Conservation (phyloP, 2,113 vertebrate genomes). For the Proterorhinus semilunaris region DNA sequence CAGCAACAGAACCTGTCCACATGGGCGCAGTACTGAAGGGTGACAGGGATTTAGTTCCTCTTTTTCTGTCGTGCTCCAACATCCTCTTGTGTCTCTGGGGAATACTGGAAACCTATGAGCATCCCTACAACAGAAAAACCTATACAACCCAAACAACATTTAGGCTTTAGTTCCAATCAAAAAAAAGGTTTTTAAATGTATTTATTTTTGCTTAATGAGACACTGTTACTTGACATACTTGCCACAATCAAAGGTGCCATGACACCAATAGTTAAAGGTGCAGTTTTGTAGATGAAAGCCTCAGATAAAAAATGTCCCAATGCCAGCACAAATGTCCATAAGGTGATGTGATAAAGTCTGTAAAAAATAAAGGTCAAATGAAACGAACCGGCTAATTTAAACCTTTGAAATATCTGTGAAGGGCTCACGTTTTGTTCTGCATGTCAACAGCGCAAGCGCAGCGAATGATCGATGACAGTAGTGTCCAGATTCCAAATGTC, state of each 20-base stretch:
- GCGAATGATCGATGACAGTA: slow-evolving; percentile 92
- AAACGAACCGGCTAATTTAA: slow-evolving; percentile 1
- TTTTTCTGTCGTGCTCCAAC: slow-evolving; percentile 83
- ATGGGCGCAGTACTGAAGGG: slow-evolving; percentile 1
- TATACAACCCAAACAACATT: slow-evolving; percentile 46
- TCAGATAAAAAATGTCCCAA: slow-evolving; percentile 92
- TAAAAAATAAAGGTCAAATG: slow-evolving; percentile 4
- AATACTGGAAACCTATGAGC: slow-evolving; percentile 88
- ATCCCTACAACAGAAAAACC: slow-evolving; percentile 92
- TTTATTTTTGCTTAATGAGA: background rate
- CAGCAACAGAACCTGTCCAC: slow-evolving; percentile 12
- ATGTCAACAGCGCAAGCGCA: slow-evolving; percentile 94
- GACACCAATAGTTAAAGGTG: slow-evolving; percentile 87
- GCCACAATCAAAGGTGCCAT: slow-evolving; percentile 95
- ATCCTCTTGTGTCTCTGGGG: slow-evolving; percentile 78
- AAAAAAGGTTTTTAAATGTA: too few relatives aligned
- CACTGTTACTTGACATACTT: slow-evolving; percentile 58
- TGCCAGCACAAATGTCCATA: slow-evolving; percentile 93
- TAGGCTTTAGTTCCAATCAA: background rate
- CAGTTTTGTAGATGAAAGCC: slow-evolving; percentile 89
- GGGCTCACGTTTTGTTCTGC: slow-evolving; percentile 88
- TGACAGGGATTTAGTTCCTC: slow-evolving; percentile 77
- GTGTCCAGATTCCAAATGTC: slow-evolving; percentile 94
- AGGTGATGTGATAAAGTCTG: slow-evolving; percentile 94
- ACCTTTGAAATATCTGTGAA: background rate